phyloP scores from a whole-genome alignment of 2,888 invertebrate species.

The Acanthococcus lagerstroemiae region DNA sequence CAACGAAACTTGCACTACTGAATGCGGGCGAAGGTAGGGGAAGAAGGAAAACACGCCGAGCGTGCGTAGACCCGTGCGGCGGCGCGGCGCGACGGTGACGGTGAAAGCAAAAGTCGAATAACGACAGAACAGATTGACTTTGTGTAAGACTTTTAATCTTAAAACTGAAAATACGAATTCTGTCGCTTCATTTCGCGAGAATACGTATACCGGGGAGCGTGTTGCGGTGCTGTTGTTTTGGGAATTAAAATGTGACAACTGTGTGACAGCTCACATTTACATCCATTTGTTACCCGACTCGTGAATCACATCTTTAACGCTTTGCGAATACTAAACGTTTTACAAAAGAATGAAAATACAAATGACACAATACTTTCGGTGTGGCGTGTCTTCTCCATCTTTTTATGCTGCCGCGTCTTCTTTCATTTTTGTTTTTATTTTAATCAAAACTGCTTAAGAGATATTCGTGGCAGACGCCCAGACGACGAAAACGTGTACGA shows the following conservation, averaged over 20 bases:
- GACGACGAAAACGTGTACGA: too few relatives aligned
- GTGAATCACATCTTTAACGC: constrained; percentile 30
- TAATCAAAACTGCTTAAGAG: background rate
- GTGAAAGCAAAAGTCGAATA: too few relatives aligned
- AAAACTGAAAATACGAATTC: constrained; percentile 22
- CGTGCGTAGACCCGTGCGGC: too few relatives aligned
- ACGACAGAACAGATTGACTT: too few relatives aligned
- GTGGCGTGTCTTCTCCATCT: background rate
- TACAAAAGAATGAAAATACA: constrained; percentile 24
- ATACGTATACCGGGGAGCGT: constrained; percentile 9
- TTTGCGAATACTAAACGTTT: constrained; percentile 28
- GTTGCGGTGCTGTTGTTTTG: constrained; percentile 29
- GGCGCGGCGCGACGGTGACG: too few relatives aligned
- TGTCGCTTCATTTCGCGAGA: constrained; percentile 25
- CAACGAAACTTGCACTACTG: too few relatives aligned
- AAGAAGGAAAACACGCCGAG: too few relatives aligned
- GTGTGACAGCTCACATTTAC: constrained; percentile 30
- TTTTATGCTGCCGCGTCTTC: background rate
- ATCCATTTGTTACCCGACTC: constrained; percentile 30
- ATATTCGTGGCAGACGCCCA: too few relatives aligned
- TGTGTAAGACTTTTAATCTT: constrained; percentile 24
- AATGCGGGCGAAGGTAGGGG: too few relatives aligned
- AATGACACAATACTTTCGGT: constrained; percentile 24
- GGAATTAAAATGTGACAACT: constrained; percentile 31
- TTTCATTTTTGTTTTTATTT: background rate